Evolutionary conservation across 2,797 vertebrate genomes (phyloP), one percentile per base, ranked within the genome.

Genomic region (Ispidina lecontei): DNA sequence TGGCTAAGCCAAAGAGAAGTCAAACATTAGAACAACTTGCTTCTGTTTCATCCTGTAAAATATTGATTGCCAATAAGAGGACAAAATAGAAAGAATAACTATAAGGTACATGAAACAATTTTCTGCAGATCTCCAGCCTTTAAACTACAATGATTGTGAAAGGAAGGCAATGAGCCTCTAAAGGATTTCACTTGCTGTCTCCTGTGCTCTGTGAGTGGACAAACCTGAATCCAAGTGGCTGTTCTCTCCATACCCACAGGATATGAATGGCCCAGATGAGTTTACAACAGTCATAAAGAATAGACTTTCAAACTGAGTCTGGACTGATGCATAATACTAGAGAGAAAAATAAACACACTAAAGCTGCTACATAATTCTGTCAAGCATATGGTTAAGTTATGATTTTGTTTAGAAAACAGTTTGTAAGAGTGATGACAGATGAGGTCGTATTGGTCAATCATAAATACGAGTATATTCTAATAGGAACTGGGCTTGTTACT

Each of bases 401-500:
- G 71, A 90, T 89, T 83, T 88, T 72, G 90, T 96, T 94, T 84
- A 63, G 68, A 29, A 90, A 93, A 86, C 63, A 95, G 93, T 86
- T 37, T 94, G 56, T 9, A 56, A 65, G 88, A 93, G 25, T 7
- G 51, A 85, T 94, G 89, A 94, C 58, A 77, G 94, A 89, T 67
- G 70, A 90, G 60, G 46, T 44, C 68, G 83, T 71, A 17, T 52
- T 55, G 79, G 91, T 92, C 95, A 76, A 62, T 20, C 81, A 86
- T 85, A 95, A 95, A 91, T 92, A 85, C 62, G 39, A 84, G 63
- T 62, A 54, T 41, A 58, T 68, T 73, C 41, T 41, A 51, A 91
- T 82, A 41, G 80, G 79, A 83, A 59, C 39, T 21, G 65, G 58
- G 75, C 20, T 90, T 31, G 35, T 64, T 84, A 62, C 51, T 63